Percentiles rank a stretch among this genome's conserved stretches.
phyloP scores from a whole-genome alignment of 2,113 vertebrate genomes.

The Stegastes partitus region DNA sequence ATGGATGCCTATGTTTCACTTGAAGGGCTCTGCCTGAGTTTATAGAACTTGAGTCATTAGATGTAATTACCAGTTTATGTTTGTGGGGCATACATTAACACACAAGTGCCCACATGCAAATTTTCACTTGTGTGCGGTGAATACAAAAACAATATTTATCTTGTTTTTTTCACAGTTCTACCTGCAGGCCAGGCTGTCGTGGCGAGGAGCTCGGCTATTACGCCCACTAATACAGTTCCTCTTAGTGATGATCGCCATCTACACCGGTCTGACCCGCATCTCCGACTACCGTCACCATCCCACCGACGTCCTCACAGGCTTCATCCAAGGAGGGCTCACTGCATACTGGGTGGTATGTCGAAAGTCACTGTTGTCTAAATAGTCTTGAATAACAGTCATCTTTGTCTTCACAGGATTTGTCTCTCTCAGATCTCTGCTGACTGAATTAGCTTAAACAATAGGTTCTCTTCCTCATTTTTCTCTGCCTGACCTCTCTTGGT shows the following conservation, averaged over 20 bases:
- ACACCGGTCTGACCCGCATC: constrained; percentile 85
- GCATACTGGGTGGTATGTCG: constrained; percentile 88
- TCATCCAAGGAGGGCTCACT: constrained; percentile 87
- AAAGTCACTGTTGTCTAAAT: constrained; percentile 40
- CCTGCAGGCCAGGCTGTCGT: constrained; percentile 85
- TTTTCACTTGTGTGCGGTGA: neutral
- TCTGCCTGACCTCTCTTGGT: constrained; percentile 10
- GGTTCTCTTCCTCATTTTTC: constrained; percentile 2
- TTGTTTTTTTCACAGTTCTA: constrained; percentile 81
- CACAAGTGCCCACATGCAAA: constrained; percentile 12
- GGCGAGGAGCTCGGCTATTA: constrained; percentile 84
- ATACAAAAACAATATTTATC: constrained; percentile 13
- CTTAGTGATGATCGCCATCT: constrained; percentile 85
- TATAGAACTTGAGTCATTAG: constrained; percentile 22
- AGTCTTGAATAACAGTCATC: constrained; percentile 35
- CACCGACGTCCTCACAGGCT: constrained; percentile 82
- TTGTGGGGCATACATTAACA: constrained; percentile 19
- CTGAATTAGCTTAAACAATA: constrained; percentile 45
- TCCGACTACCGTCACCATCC: constrained; percentile 88
- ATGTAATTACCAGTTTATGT: constrained; percentile 32
- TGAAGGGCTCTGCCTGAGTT: constrained; percentile 7
- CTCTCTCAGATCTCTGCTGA: constrained; percentile 20
- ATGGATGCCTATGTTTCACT: constrained; percentile 31
- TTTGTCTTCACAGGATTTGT: constrained; percentile 39
- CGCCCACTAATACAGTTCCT: constrained; percentile 86